Evolutionary conservation across 2,113 vertebrate species (phyloP).

Genomic region (Siniperca chuatsi): DNA sequence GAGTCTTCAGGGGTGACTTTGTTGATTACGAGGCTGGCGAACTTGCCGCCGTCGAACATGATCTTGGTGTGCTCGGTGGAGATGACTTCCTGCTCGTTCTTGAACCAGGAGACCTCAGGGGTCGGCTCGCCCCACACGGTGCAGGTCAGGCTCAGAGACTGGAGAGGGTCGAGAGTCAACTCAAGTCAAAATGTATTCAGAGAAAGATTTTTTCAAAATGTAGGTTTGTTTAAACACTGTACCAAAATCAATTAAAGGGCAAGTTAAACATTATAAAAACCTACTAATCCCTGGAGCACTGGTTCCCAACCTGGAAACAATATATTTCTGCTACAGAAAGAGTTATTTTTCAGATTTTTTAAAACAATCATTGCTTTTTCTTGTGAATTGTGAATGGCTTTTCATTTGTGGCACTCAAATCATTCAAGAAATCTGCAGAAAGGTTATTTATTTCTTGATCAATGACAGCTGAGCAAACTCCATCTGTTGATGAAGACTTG

Average conservation of each 20-base stretch:
- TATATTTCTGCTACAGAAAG: no score
- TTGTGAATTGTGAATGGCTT: neutral
- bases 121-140: slow-evolving; percentile 96
- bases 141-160: slow-evolving; percentile 97
- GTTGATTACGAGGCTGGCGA: slow-evolving; percentile 91
- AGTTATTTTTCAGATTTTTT: no score
- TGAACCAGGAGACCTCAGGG: slow-evolving; percentile 95
- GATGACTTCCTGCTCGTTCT: slow-evolving; percentile 92
- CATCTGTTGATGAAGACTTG: no score
- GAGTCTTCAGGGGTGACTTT: slow-evolving; percentile 93
- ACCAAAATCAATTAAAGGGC: neutral
- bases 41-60: slow-evolving; percentile 91
- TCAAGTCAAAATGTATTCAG: neutral
- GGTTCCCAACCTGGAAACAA: neutral
- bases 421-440: no score
- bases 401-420: no score
- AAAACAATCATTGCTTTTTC: neutral
- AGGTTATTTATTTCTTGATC: no score
- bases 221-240: slow-evolving; percentile 3
- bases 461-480: no score
- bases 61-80: slow-evolving; percentile 87
- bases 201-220: neutral
- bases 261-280: neutral
- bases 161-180: neutral
- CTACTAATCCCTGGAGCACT: neutral